These are phyloP conservation scores for Slavum lentiscoides DNA, from an alignment of 2,888 invertebrate species.

Conservation along the genomic window DNA sequence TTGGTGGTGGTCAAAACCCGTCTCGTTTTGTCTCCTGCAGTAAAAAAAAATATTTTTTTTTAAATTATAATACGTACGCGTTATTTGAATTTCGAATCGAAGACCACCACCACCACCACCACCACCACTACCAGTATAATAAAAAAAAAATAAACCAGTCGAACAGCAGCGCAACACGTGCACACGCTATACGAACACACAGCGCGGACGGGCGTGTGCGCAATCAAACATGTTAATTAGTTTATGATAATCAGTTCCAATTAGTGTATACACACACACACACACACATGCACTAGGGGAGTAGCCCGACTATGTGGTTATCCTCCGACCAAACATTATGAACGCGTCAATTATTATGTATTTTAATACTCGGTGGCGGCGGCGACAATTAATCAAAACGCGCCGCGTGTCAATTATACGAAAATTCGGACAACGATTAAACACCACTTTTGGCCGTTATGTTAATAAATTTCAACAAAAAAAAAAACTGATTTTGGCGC, in stretches of 20 bases:
- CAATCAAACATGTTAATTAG: conserved; percentile 49
- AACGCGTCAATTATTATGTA: conserved; percentile 22
- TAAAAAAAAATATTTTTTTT: no score
- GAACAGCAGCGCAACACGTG: background rate
- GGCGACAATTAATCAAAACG: conserved; percentile 22
- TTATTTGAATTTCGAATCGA: no score
- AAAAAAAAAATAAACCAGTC: no score
- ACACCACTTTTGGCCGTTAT: no score
- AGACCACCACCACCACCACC: no score
- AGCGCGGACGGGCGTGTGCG: background rate
- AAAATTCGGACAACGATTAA: no score
- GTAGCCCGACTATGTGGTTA: background rate
- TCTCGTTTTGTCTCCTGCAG: no score
- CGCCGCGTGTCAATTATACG: background rate
- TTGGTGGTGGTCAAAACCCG: no score
- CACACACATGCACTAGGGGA: background rate
- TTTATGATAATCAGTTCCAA: conserved; percentile 42
- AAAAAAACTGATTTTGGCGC: no score
- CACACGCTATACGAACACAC: background rate
- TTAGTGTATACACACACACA: background rate
- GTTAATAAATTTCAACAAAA: no score
- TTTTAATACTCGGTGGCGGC: background rate
- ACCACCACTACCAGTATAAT: no score
- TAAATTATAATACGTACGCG: no score
- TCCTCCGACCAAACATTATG: background rate